Evolutionary conservation across 1,140 invertebrate genomes (phyloP), one percentile per base, ranked within the genome.

Genomic region (Aphaenogaster rudis): DNA sequence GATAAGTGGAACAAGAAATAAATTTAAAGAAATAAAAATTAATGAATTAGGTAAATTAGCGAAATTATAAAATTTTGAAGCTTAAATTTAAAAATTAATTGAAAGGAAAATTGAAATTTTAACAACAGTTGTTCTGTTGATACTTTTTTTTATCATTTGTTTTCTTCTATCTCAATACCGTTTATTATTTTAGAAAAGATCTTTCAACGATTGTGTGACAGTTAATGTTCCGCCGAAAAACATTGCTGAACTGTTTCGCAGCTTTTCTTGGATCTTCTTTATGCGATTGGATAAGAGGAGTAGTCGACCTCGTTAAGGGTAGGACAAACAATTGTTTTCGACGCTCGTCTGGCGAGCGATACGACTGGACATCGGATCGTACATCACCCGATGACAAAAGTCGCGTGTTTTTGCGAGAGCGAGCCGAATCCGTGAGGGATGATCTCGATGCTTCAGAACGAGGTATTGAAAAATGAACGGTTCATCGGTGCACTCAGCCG

Each of bases 391-490:
- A 63, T 84, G 92, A 93, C 92, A 91, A 93, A 91, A 90, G 87
- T 92, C 89, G 72, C 71, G 78, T 79, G 90, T 90, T 91, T 93
- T 93, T 88, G 57, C 85, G 85, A 69, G 42, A 84, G 90, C 61
- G 57, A 86, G 79, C 45, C 72, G 67, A 50, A 71, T 86, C 64
- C 85, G 90, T 91, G 93, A 93, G 88, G 90, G 89, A 93, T 92
- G 92, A 91, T 91, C 88, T 86, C 84, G 90, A 42, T 85, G 87
- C 66, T 80, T 67, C 57, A 78, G 71, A 82, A 79, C 79, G 90
- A 88, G 89, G 72, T 88, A 91, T 93, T 91, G 92, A 92, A 91
- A 93, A 93, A 92, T 92, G 89, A 92, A 91, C 87, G 88, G 88
- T 86, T 88, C 92, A 92, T 90, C 87, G 87, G 81, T 72, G 90